Evolutionary conservation across 2,888 invertebrate species (phyloP), one percentile per base, ranked within the genome.

Genomic region (Ceramica pisi): DNA sequence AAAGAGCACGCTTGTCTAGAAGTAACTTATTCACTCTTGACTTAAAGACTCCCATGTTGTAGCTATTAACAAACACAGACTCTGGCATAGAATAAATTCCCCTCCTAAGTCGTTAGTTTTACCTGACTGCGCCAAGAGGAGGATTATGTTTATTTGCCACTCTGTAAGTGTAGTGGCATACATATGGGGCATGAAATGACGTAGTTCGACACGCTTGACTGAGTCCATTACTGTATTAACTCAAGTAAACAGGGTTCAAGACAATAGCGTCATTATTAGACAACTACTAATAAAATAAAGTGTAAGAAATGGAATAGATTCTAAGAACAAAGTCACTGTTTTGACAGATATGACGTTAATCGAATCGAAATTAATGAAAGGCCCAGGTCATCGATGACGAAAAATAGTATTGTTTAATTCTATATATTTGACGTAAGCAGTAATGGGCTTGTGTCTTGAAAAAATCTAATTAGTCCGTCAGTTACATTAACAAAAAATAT

Each of bases 181-280:
- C 19, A 2, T 19, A 14, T 26, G 53, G 7, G 19, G 19, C 21
- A 56, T 12, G 10, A 21, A 12, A 23, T 62, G 63, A 59, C 51
- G 51, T 63, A 59, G 3, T 46, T 48, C 9, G 8, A 23, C 23
- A 57, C 26, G 14, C n/a, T 46, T 31, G 12, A 46, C 6, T 46
- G 10, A 44, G 26, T 46, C 31, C 73, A 59, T 74, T 62, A 67
- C 41, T 75, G 23, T 50, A 26, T 62, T 57, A 59, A 35, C 31
- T 53, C 21, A 53, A 48, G 55, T 60, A 63, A 69, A 50, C 44
- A 64, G 14, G 12, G 12, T 19, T 12, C 12, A 51, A 56, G 31
- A 23, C 38, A n/a, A 23, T 35, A 38, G 6, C 41, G 31, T 65
- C 23, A 71, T 51, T 21, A 44, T 56, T 56, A 51, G 19, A 23